Evolutionary conservation across 2,888 invertebrate genomes (phyloP).

Genomic region (Perizoma affinitatum): DNA sequence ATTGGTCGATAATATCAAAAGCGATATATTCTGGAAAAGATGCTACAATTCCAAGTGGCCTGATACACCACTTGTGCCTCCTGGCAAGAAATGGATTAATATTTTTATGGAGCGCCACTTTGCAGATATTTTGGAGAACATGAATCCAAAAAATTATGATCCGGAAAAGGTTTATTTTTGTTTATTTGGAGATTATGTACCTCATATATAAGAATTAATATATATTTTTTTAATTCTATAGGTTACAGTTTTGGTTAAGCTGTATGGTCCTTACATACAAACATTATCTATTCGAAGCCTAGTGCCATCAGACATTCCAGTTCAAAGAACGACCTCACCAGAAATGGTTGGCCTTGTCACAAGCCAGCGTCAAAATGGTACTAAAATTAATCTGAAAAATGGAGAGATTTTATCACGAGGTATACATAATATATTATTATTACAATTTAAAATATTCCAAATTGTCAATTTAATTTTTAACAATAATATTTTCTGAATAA

Average conservation of each 20-base stretch:
- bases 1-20: conserved; percentile 74
- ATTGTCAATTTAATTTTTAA: no score
- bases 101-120: conserved; percentile 75
- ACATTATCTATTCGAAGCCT: conserved; percentile 69
- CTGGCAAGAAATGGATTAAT: conserved; percentile 70
- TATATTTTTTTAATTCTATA: conserved; percentile 30
- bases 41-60: conserved; percentile 69
- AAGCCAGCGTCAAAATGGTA: conserved; percentile 56
- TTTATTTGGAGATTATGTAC: no score
- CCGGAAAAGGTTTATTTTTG: conserved; percentile 69
- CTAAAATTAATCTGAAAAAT: conserved; percentile 47
- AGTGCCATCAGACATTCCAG: conserved; percentile 71
- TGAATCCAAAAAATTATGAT: conserved; percentile 77
- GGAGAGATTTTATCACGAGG: conserved; percentile 63
- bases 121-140: conserved; percentile 73
- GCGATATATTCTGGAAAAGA: conserved; percentile 78
- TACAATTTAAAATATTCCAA: no score
- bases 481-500: no score
- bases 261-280: conserved; percentile 75
- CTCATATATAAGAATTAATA: no score
- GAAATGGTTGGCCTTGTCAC: conserved; percentile 75
- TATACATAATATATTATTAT: conserved; percentile 30
- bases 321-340: conserved; percentile 71
- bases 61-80: conserved; percentile 54
- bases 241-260: conserved; percentile 70